Percentiles rank a stretch among this genome's conserved stretches.
phyloP scores from a whole-genome alignment of 2,888 invertebrate genomes.

The Stenurella melanura region DNA sequence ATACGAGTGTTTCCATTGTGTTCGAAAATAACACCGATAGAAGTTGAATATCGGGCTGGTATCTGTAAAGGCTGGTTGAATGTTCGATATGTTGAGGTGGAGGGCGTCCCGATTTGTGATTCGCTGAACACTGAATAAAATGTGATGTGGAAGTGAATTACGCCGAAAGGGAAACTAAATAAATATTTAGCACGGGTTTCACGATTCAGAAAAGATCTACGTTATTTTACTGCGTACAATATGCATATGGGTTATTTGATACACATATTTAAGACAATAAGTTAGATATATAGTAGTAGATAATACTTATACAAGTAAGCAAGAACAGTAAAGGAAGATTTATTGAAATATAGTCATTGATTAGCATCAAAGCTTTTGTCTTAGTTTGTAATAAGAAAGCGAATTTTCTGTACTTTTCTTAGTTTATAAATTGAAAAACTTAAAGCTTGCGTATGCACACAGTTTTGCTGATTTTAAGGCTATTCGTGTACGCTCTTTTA shows the following conservation, averaged over 20 bases:
- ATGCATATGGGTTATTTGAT: not conserved
- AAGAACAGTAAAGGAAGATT: no score
- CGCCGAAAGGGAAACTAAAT: constrained; percentile 1
- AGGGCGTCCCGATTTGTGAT: constrained; percentile 62
- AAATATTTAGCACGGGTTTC: constrained; percentile 14
- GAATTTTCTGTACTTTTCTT: no score
- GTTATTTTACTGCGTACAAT: not conserved
- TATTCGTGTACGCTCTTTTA: no score
- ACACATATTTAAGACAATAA: not conserved
- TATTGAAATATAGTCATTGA: no score
- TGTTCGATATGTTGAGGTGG: constrained; percentile 62
- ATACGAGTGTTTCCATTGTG: constrained; percentile 64
- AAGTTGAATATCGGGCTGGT: constrained; percentile 63
- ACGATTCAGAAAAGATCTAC: not conserved
- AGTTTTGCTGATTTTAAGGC: no score
- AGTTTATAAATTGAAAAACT: no score
- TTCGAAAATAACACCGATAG: constrained; percentile 64
- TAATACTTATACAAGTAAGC: no score
- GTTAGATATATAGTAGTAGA: no score
- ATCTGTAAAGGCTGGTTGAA: constrained; percentile 61
- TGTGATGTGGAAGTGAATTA: constrained; percentile 29
- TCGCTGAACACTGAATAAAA: constrained; percentile 58
- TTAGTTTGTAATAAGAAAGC: no score
- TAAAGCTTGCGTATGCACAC: no score
- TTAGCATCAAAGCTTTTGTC: no score